Conservation (phyloP, 1,140 invertebrate species). For the Drosophila pachea region DNA sequence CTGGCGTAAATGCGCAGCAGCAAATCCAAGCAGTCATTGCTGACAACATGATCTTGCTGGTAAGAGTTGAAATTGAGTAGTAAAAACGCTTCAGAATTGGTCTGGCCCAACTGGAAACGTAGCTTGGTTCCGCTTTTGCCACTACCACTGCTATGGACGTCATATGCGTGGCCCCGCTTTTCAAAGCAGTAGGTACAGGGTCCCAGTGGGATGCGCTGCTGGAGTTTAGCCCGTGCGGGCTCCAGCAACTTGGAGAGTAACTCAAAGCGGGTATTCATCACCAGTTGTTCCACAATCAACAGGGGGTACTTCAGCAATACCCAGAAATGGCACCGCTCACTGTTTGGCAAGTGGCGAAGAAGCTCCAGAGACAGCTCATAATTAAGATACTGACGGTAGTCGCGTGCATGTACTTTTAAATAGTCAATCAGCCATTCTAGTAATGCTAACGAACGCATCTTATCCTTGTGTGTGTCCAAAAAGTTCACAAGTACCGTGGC, state of each 20-base stretch:
- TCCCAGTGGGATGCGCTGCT: constrained; percentile 46
- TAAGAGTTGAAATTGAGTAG: constrained; percentile 72
- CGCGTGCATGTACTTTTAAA: constrained; percentile 81
- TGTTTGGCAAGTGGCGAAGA: constrained; percentile 78
- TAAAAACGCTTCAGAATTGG: constrained; percentile 64
- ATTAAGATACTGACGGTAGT: constrained; percentile 81
- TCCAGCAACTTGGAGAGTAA: constrained; percentile 81
- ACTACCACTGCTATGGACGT: constrained; percentile 37
- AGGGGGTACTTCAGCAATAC: constrained; percentile 84
- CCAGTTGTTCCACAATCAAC: constrained; percentile 85
- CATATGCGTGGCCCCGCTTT: constrained; percentile 61
- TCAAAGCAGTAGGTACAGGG: constrained; percentile 72
- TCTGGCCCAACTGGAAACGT: constrained; percentile 66
- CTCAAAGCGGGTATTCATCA: constrained; percentile 88
- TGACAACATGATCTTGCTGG: constrained; percentile 75
- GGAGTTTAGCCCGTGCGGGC: constrained; percentile 58
- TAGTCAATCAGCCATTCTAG: constrained; percentile 83
- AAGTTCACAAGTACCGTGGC: constrained; percentile 81
- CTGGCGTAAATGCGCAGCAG: constrained; percentile 85
- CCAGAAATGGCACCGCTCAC: constrained; percentile 81
- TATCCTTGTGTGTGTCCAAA: constrained; percentile 82
- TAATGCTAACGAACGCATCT: constrained; percentile 82
- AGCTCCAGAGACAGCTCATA: constrained; percentile 79
- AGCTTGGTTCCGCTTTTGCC: constrained; percentile 41
- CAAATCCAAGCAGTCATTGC: constrained; percentile 82